Conservation (phyloP, 1,140 invertebrate species). For the Whitmania pigra region DNA sequence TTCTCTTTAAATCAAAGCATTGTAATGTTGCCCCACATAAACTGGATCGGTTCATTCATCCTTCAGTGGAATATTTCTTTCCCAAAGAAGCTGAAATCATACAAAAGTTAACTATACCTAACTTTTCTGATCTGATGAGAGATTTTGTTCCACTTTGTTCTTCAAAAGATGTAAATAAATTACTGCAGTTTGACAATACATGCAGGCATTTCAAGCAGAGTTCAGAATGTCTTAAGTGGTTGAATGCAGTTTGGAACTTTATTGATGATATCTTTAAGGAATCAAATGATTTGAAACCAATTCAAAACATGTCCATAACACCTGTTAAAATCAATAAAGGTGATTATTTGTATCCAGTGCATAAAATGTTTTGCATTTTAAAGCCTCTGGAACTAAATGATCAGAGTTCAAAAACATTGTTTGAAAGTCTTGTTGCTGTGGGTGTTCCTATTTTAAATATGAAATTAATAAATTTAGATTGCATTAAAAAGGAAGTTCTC, state of each 20-base stretch:
- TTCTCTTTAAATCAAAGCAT: background rate
- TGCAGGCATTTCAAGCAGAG: background rate
- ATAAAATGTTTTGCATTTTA: background rate
- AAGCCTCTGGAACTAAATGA: background rate
- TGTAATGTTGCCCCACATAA: background rate
- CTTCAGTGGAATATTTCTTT: background rate
- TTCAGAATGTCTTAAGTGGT: slow-evolving; percentile 1
- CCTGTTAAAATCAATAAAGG: background rate
- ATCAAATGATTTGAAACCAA: background rate
- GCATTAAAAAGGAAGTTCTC: no score
- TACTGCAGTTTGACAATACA: no score
- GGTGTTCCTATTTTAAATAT: background rate
- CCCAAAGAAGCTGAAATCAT: background rate
- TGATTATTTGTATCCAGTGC: background rate
- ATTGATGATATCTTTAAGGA: background rate
- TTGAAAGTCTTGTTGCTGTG: background rate
- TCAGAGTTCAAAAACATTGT: background rate
- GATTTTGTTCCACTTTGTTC: background rate
- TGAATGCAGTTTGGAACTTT: slow-evolving; percentile 1
- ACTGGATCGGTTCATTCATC: slow-evolving; percentile 1
- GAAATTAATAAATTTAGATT: no score
- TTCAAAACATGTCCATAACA: background rate
- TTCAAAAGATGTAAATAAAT: background rate
- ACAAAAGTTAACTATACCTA: background rate
- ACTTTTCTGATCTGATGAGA: background rate